Conservation (phyloP, 2,113 vertebrate species). For the Microcebus murinus region DNA sequence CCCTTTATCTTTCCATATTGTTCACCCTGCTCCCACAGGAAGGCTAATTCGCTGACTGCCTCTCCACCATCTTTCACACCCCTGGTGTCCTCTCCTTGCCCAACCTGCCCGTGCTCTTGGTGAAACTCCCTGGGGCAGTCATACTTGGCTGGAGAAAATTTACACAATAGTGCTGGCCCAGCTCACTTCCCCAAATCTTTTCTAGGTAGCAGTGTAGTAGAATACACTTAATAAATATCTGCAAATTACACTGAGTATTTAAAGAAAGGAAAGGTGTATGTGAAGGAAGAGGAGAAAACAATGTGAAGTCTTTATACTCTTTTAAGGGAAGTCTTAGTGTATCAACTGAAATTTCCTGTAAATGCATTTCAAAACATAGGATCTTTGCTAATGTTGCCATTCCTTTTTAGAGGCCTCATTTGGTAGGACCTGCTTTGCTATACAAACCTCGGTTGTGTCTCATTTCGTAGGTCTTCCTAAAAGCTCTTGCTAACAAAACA, state of each 20-base stretch:
- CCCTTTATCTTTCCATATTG: not conserved
- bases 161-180: not conserved
- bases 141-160: not conserved
- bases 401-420: not conserved
- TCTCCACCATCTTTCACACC: not conserved
- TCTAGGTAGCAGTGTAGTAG: not conserved
- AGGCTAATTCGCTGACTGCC: too few relatives aligned
- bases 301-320: not conserved
- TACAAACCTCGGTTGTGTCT: not conserved
- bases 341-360: not conserved
- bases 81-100: not conserved
- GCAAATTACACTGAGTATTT: not conserved
- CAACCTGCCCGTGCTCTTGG: not conserved
- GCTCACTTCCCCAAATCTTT: not conserved
- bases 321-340: not conserved
- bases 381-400: not conserved
- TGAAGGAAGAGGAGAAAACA: not conserved
- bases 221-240: not conserved
- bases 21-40: not conserved
- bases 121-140: not conserved
- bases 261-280: not conserved
- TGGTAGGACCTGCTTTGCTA: not conserved
- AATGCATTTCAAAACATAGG: slow-evolving; percentile 34
- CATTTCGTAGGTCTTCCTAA: slow-evolving; percentile 2
- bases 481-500: not conserved